A percentile compares a stretch with the other conserved stretches of the same genome.
These are phyloP conservation scores for Subanguina moxae DNA, from an alignment of 1,140 invertebrate species.

Conservation along the genomic window DNA sequence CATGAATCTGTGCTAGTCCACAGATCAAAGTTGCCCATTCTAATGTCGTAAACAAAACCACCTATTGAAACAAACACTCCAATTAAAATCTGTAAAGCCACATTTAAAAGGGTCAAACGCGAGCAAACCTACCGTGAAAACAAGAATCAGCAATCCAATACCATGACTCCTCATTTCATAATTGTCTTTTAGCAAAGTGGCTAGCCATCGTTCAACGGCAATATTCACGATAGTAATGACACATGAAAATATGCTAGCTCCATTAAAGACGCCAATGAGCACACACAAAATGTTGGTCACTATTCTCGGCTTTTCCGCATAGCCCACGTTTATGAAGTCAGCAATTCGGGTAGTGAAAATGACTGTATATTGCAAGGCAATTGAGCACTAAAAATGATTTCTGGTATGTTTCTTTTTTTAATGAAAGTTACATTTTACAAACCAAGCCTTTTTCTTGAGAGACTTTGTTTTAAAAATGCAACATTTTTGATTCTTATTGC, in stretches of 20 bases:
- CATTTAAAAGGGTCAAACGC: neutral
- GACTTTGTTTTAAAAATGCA: neutral
- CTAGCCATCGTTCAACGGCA: neutral
- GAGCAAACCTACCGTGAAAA: neutral
- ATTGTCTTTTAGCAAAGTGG: neutral
- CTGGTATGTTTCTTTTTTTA: neutral
- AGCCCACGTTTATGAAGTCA: neutral
- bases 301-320: neutral
- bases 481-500: neutral
- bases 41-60: neutral
- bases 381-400: slow-evolving; percentile 2
- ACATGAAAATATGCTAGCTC: neutral
- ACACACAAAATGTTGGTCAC: neutral
- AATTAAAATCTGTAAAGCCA: neutral
- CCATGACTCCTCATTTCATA: neutral
- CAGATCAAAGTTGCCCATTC: neutral
- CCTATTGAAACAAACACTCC: neutral
- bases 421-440: too few relatives aligned
- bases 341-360: neutral
- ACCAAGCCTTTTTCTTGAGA: too few relatives aligned
- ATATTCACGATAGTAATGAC: neutral
- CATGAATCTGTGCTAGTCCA: neutral
- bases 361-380: slow-evolving; percentile 3
- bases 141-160: neutral
- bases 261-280: neutral